Evolutionary conservation across 2,888 invertebrate genomes (phyloP), one percentile per base, ranked within the genome.

Genomic region (Lasioglossum morio): DNA sequence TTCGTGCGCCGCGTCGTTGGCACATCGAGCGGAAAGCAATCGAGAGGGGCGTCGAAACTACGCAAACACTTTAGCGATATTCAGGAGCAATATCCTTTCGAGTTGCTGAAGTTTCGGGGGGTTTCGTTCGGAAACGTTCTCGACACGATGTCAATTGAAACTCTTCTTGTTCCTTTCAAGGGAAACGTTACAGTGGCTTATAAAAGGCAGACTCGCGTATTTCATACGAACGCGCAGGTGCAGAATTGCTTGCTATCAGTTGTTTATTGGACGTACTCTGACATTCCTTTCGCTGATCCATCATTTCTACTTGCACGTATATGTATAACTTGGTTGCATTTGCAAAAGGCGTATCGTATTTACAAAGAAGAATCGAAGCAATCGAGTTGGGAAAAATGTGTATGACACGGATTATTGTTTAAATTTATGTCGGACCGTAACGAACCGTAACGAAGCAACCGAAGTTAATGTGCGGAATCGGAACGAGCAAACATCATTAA

Each of bases 401-500:
- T 27, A 69, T 46, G 23, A n/a, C 30, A 27, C 12, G 30, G 63
- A 30, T 66, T 19, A 7, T 30, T 7, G 23, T 27, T 19, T 8
- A 30, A 16, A 19, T 27, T 23, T 23, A 53, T 19, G 19, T 1
- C 16, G 57, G 69, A 57, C 78, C 34, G 27, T 73, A 69, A 82
- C 73, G 78, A 73, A 57, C 78, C n/a, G 27, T 66, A 69, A 82
- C 78, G 78, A 82, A 72, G 34, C 27, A 30, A 12, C 34, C 57
- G 34, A 53, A 37, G 19, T 69, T 69, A 46, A 23, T 34, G 12
- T 23, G 70, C 70, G 16, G 46, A 74, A 27, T 70, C 30, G 8
- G 46, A 37, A n/a, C 53, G 34, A 19, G 37, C 16, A 82, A 82
- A 74, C 79, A 60, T 70, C 74, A 60, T 82, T 79, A 74, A 60